These are phyloP conservation scores for Leptinotarsa haldemani DNA, from an alignment of 2,888 invertebrate genomes.

Conservation along the genomic window DNA sequence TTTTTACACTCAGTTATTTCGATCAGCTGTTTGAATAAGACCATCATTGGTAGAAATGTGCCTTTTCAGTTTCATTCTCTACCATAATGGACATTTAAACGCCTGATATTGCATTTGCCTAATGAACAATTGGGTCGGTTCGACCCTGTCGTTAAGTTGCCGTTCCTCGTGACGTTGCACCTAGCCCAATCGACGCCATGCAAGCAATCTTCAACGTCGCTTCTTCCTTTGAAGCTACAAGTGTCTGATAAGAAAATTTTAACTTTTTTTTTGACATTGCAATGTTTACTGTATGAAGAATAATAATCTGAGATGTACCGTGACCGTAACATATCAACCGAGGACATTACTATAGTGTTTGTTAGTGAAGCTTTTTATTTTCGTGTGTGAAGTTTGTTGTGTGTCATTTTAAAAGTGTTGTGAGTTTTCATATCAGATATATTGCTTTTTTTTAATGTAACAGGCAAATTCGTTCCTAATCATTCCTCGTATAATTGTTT, in stretches of 20 bases:
- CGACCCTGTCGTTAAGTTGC: neutral
- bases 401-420: conserved; percentile 18
- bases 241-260: conserved; percentile 55
- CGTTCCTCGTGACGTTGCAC: conserved; percentile 52
- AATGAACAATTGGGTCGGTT: neutral
- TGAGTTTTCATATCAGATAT: neutral
- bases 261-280: conserved; percentile 47
- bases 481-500: no score
- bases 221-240: conserved; percentile 54
- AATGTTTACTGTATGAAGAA: conserved; percentile 42
- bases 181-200: conserved; percentile 49
- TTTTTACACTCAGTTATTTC: no score
- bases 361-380: conserved; percentile 4
- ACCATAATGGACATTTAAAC: no score
- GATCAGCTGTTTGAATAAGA: no score
- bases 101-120: no score
- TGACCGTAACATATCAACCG: conserved; percentile 9
- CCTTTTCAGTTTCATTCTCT: no score
- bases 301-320: conserved; percentile 18
- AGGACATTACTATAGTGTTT: conserved; percentile 18
- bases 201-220: conserved; percentile 50
- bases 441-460: no score
- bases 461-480: no score
- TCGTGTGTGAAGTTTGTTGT: conserved; percentile 14
- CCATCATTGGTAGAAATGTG: no score